Evolutionary conservation across 2,797 vertebrate genomes (phyloP), one percentile per base, ranked within the genome.

Genomic region (Cephalopachus bancanus): DNA sequence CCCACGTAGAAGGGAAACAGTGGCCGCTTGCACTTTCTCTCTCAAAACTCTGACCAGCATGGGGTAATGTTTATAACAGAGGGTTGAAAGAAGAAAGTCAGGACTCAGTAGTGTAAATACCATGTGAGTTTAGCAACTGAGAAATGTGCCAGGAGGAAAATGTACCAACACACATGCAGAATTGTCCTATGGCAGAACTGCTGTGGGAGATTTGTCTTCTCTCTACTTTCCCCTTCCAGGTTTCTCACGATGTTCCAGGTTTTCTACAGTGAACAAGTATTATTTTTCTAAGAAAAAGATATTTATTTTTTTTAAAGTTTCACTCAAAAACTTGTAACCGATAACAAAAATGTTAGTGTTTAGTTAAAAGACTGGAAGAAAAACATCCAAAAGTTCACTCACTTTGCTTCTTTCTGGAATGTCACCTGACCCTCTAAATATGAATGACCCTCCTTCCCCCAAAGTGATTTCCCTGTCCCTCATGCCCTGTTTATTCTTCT

Each of bases 281-380:
- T 74, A 72, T 8, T 79, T 95, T 91, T 91, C 65, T 78, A 64
- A 71, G n/a, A 80, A 69, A 88, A 75, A 88, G 16, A 44, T 17
- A 4, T 19, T 74, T 60, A 28, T 64, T 49, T 74, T 62, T 37
- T 62, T 11, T 0, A 75, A 59, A 65, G 7, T 53, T 72, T 83
- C 10, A 85, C 26, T 55, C 75, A 60, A 89, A 76, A 89, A 74
- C 22, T 59, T 93, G 26, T 17, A 86, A 37, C 33, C 28, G 20
- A 57, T 93, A 75, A 85, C 69, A 84, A 26, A 67, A 51, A 55
- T 44, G 20, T 55, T 59, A 62, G 24, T 59, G 20, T 60, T 37
- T 44, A 75, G 15, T 79, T 93, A 59, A 81, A 91, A 93, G 55
- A 75, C 16, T 10, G 4, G 44, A 91, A 91, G 72, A 57, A 89